Evolutionary conservation across 2,113 vertebrate genomes (phyloP).

Genomic region (Petrocephalus microphthalmus): DNA sequence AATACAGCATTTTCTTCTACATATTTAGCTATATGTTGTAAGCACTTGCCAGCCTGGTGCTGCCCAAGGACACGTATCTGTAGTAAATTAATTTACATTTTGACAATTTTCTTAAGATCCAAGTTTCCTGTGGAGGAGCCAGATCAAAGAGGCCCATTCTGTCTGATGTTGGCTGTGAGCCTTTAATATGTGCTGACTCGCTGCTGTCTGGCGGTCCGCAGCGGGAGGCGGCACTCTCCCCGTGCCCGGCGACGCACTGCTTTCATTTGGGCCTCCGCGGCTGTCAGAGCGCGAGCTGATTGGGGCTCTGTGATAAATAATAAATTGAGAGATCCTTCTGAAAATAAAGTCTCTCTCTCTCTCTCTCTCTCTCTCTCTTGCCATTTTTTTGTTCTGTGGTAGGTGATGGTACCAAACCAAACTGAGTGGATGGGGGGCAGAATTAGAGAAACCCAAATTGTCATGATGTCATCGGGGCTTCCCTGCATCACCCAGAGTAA

Average conservation of each 20-base stretch:
- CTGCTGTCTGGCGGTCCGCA: conserved; percentile 79
- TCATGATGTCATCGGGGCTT: conserved; percentile 2
- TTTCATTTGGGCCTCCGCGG: conserved; percentile 65
- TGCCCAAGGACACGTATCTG: conserved; percentile 75
- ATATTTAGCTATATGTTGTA: conserved; percentile 47
- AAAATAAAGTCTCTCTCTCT: conserved; percentile 53
- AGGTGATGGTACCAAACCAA: conserved; percentile 22
- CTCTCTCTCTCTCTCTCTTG: conserved; percentile 47
- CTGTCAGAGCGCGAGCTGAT: conserved; percentile 62
- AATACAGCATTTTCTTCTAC: conserved; percentile 33
- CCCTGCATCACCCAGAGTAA: conserved; percentile 11
- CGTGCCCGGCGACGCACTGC: conserved; percentile 62
- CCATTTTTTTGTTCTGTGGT: conserved; percentile 31
- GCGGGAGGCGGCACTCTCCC: conserved; percentile 67
- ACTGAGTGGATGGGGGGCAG: background rate
- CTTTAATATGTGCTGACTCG: conserved; percentile 90
- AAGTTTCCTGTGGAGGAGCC: conserved; percentile 85
- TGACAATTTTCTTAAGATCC: conserved; percentile 97
- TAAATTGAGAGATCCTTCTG: conserved; percentile 53
- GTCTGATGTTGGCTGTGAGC: conserved; percentile 92
- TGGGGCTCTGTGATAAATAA: conserved; percentile 65
- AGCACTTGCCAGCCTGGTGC: conserved; percentile 34
- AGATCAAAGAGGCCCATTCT: conserved; percentile 96
- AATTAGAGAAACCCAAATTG: conserved; percentile 18
- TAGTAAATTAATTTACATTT: conserved; percentile 97